These are phyloP conservation scores for Tauraco hartlaubi DNA, from an alignment of 2,797 vertebrate species.

Conservation along the genomic window DNA sequence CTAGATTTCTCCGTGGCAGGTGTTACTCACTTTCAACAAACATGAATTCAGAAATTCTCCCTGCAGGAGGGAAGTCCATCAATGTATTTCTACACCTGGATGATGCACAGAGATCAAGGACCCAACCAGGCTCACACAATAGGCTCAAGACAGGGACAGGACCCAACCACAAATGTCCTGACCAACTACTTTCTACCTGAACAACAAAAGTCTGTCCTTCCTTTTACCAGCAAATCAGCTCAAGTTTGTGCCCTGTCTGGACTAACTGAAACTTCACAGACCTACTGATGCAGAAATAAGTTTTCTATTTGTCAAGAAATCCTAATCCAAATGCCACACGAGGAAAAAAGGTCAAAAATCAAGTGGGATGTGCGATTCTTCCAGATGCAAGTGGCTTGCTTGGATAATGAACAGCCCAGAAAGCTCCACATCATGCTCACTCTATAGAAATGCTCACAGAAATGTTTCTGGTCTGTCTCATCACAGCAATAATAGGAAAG, in stretches of 20 bases:
- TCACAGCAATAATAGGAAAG: not conserved
- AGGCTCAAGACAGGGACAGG: not conserved
- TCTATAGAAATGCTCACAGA: not conserved
- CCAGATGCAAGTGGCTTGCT: not conserved
- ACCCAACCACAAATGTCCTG: not conserved
- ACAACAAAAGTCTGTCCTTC: not conserved
- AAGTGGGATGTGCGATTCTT: not conserved
- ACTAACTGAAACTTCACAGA: not conserved
- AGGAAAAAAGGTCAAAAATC: constrained; percentile 10
- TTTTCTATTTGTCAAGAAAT: not conserved
- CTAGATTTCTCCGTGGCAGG: not conserved
- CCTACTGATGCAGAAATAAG: not conserved
- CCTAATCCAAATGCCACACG: not conserved
- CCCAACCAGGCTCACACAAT: not conserved
- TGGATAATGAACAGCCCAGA: not conserved
- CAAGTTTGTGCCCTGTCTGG: not conserved
- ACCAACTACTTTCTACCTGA: not conserved
- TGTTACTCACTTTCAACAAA: not conserved
- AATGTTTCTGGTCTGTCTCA: not conserved
- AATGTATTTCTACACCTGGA: not conserved
- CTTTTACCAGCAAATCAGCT: not conserved
- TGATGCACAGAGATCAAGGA: not conserved
- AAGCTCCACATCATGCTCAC: not conserved
- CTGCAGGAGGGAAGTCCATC: not conserved
- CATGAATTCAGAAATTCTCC: not conserved